Base-by-base conservation (phyloP, 2,888 invertebrate species). In the Anticlea derivata region DNA sequence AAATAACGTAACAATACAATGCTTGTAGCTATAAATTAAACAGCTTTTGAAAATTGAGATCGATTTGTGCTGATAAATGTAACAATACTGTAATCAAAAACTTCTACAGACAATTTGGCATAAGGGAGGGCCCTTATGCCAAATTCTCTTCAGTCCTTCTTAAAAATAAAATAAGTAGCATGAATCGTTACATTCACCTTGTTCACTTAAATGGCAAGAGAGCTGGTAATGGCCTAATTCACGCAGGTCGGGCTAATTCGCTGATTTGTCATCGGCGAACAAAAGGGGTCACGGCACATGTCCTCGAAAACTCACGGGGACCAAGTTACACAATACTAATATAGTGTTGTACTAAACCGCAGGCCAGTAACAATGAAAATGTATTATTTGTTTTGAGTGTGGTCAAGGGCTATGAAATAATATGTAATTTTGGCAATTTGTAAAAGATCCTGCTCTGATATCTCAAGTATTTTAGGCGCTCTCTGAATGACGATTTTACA, bases 401-500 rank as follows among this genome's bases (percentile, higher is more conserved):
- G 52, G 37, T 47, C 52, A 43, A 43, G 47, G 51, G 33, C n/a
- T n/a, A n/a, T n/a, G n/a, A 38, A 47, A 47, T 24, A 1, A 22
- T 8, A 22, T 10, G 22, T 41, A 17, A 47, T 52, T 41, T 30
- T 24, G 22, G 31, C 38, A 46, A 37, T 47, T 47, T 33, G 33
- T 43, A n/a, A 23, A 12, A 52, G 46, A 52, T 35, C 33, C 8
- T 27, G 38, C 27, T 17, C 31, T 37, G 37, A 47, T 40, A 44
- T 27, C 20, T 34, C 17, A 23, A 22, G 23, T 1, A 30, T 43
- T 33, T 50, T 23, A 27, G 12, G 2, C n/a, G 6, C 6, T 6
- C 31, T n/a, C n/a, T n/a, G n/a, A n/a, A n/a, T n/a, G n/a, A n/a
- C n/a, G n/a, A n/a, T n/a, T n/a, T n/a, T n/a, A n/a, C n/a, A n/a